Evolutionary conservation across 1,140 invertebrate species (phyloP).

Genomic region (Eupristina koningsbergeri): DNA sequence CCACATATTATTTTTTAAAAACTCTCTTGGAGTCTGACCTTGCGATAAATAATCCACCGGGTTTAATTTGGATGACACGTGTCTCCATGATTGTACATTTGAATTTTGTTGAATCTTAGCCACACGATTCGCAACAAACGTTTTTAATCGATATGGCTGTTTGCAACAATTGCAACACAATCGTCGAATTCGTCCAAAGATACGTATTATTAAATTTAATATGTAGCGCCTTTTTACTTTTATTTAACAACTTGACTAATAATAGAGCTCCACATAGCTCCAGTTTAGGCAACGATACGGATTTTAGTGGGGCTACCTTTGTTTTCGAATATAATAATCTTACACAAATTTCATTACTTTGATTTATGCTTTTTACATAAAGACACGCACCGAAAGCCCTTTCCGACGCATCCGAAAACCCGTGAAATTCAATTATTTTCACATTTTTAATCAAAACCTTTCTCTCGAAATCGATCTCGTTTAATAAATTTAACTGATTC

Average conservation of each 20-base stretch:
- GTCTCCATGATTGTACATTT: no score
- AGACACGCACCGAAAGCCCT: constrained; percentile 33
- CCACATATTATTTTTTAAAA: no score
- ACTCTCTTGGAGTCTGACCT: neutral
- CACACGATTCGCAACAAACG: constrained; percentile 9
- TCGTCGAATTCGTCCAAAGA: constrained; percentile 27
- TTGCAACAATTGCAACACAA: neutral
- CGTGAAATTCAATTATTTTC: constrained; percentile 44
- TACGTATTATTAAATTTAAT: neutral
- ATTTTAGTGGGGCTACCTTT: no score
- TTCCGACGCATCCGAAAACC: constrained; percentile 36
- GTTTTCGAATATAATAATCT: no score
- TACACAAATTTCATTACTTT: neutral
- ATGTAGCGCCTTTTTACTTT: no score
- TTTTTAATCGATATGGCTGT: neutral
- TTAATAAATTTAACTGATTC: no score
- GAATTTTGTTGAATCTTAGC: neutral
- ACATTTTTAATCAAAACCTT: constrained; percentile 58
- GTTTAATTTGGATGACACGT: neutral
- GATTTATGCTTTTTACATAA: neutral
- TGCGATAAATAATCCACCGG: constrained; percentile 1
- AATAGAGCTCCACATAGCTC: no score
- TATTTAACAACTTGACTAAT: no score
- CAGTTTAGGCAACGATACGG: no score
- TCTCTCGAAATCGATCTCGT: constrained; percentile 26